Evolutionary conservation across 1,140 invertebrate genomes (phyloP).

Genomic region (Eriocheir sinensis): DNA sequence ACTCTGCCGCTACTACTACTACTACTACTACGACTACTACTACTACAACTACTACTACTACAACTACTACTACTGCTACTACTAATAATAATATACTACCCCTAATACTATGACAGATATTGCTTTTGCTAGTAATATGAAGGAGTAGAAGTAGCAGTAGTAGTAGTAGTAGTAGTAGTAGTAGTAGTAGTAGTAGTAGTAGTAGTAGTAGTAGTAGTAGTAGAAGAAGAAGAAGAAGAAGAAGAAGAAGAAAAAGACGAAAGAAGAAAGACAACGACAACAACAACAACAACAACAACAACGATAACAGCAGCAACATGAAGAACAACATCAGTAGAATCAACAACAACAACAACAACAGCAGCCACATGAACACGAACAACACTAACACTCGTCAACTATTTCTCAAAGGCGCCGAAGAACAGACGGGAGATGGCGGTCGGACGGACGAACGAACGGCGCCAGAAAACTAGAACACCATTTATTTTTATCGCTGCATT

Average conservation of each 20-base stretch:
- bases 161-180: not conserved
- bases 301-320: not conserved
- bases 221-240: not conserved
- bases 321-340: not conserved
- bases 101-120: not conserved
- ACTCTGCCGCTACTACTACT: not conserved
- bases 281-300: not conserved
- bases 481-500: not conserved
- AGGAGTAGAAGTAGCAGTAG: not conserved
- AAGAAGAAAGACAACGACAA: not conserved
- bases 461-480: not conserved
- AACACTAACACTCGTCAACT: too few relatives aligned
- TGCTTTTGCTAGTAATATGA: not conserved
- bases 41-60: not conserved
- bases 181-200: not conserved
- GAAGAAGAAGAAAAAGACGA: not conserved
- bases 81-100: too few relatives aligned
- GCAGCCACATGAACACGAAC: too few relatives aligned
- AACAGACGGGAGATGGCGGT: not conserved
- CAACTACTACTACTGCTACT: not conserved
- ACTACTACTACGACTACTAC: not conserved
- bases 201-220: not conserved
- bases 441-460: not conserved
- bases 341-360: not conserved
- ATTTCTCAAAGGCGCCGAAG: too few relatives aligned